Evolutionary conservation across 2,888 invertebrate species (phyloP).

Genomic region (Ectobius pallidus): DNA sequence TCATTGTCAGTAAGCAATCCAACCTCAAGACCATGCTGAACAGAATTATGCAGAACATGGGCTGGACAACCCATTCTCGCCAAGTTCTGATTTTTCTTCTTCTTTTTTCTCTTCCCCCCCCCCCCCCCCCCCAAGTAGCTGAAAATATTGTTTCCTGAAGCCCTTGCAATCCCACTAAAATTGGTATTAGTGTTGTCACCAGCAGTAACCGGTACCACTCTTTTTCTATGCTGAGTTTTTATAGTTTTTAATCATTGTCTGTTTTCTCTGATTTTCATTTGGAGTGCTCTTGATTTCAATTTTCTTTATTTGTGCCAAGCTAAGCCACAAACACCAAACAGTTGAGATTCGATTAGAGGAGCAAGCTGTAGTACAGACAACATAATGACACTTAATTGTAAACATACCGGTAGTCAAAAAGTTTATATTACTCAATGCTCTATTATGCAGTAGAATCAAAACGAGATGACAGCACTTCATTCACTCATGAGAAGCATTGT

Average conservation of each 20-base stretch:
- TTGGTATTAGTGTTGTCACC: background rate
- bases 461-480: too few relatives aligned
- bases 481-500: too few relatives aligned
- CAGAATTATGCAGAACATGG: constrained; percentile 1
- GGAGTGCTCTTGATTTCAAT: background rate
- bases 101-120: too few relatives aligned
- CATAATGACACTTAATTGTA: too few relatives aligned
- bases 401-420: too few relatives aligned
- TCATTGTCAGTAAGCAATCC: background rate
- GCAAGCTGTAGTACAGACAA: too few relatives aligned
- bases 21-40: background rate
- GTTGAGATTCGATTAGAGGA: too few relatives aligned
- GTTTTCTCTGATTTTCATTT: background rate
- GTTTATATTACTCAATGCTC: too few relatives aligned
- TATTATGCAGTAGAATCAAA: too few relatives aligned
- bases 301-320: background rate
- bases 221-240: background rate
- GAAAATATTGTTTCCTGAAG: background rate
- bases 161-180: background rate
- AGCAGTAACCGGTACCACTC: background rate
- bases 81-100: background rate
- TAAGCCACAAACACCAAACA: too few relatives aligned
- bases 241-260: background rate
- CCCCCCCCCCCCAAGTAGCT: too few relatives aligned
- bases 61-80: constrained; percentile 10